phyloP scores from a whole-genome alignment of 2,888 invertebrate species.

The Caenorhabditis sp. region DNA sequence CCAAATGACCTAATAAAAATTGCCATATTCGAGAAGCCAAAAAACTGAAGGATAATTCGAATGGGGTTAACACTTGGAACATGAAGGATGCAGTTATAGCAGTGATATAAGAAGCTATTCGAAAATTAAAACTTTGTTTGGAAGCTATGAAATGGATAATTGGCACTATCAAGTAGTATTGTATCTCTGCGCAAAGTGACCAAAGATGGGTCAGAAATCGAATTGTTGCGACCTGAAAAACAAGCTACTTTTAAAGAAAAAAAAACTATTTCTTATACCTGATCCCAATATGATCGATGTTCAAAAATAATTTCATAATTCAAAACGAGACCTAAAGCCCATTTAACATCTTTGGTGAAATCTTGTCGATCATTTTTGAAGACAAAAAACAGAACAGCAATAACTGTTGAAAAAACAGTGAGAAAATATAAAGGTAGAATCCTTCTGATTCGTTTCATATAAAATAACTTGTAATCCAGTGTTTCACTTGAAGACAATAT shows the following conservation, averaged over 20 bases:
- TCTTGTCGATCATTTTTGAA: constrained; percentile 13
- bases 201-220: constrained; percentile 37
- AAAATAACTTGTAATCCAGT: constrained; percentile 10
- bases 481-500: constrained; percentile 13
- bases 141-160: constrained; percentile 18
- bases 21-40: constrained; percentile 36
- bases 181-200: constrained; percentile 36
- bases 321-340: constrained; percentile 15
- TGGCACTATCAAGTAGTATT: constrained; percentile 41
- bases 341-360: constrained; percentile 18
- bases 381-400: constrained; percentile 15
- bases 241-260: neutral
- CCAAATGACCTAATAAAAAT: constrained; percentile 34
- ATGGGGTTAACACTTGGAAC: constrained; percentile 26
- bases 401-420: constrained; percentile 12
- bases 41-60: constrained; percentile 24
- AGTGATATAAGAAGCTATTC: constrained; percentile 11
- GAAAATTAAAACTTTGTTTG: constrained; percentile 2
- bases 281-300: constrained; percentile 30
- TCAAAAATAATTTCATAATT: constrained; percentile 36
- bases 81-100: constrained; percentile 11
- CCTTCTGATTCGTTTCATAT: constrained; percentile 26
- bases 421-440: constrained; percentile 35
- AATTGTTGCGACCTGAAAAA: constrained; percentile 6
- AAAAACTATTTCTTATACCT: constrained; percentile 4